These are phyloP conservation scores for Physeter macrocephalus DNA, from an alignment of 2,113 vertebrate genomes.

Conservation along the genomic window DNA sequence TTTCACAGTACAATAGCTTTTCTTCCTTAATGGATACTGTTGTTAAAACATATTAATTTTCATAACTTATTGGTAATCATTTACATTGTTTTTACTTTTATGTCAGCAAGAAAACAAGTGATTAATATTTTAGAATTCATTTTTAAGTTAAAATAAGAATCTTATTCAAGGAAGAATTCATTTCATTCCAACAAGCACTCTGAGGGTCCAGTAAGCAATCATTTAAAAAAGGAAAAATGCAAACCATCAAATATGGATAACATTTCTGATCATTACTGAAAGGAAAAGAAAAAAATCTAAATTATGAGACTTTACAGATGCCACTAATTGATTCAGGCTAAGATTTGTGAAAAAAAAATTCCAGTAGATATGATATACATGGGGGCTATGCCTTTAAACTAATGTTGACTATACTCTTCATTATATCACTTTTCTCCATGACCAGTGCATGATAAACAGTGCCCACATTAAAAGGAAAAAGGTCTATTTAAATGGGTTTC, in stretches of 20 bases:
- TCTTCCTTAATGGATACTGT: not conserved
- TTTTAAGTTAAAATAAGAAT: constrained; percentile 43
- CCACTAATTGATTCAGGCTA: not conserved
- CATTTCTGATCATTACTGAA: not conserved
- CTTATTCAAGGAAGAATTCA: not conserved
- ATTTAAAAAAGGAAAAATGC: not conserved
- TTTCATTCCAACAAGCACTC: not conserved
- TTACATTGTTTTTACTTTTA: constrained; percentile 32
- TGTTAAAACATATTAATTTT: constrained; percentile 24
- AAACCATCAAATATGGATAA: not conserved
- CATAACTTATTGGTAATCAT: not conserved
- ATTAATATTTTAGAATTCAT: constrained; percentile 14
- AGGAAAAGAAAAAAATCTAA: not conserved
- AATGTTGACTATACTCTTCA: not conserved
- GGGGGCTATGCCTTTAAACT: not conserved
- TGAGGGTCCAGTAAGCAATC: not conserved
- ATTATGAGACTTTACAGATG: not conserved
- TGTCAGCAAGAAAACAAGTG: not conserved
- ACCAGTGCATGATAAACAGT: not conserved
- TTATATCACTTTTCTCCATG: not conserved
- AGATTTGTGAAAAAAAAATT: not conserved
- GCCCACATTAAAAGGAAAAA: not conserved
- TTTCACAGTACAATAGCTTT: not conserved
- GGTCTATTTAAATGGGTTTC: not conserved
- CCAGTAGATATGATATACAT: not conserved